A percentile compares a stretch with the other conserved stretches of the same genome.
Conservation (phyloP, 2,888 invertebrate species). For the Drosophila nigritarsus region DNA sequence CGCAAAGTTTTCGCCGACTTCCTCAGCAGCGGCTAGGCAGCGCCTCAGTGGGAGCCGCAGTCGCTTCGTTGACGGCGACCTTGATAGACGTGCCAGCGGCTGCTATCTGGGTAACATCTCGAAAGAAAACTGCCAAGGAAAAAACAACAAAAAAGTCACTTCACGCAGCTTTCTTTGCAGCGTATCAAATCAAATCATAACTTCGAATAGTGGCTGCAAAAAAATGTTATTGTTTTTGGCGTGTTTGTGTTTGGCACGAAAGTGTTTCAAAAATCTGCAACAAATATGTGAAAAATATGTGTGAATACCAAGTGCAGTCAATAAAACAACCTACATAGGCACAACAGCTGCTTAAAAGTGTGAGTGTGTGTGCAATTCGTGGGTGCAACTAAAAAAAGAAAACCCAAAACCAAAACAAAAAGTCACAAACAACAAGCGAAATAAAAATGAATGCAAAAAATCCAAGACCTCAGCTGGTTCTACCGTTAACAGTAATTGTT, state of each 20-base stretch:
- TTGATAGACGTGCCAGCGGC: slow-evolving; percentile 85
- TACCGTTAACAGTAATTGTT: slow-evolving; percentile 44
- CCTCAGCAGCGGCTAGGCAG: slow-evolving; percentile 55
- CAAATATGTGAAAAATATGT: slow-evolving; percentile 51
- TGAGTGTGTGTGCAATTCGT: slow-evolving; percentile 13
- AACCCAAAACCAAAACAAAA: slow-evolving; percentile 15
- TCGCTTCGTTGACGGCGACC: slow-evolving; percentile 85
- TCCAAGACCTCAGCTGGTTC: slow-evolving; percentile 22
- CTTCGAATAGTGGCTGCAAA: slow-evolving; percentile 12
- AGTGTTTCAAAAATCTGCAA: slow-evolving; percentile 63
- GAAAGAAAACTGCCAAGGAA: slow-evolving; percentile 1
- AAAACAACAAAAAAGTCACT: slow-evolving; percentile 17
- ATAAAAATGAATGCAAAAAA: slow-evolving; percentile 34
- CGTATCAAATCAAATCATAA: slow-evolving; percentile 21
- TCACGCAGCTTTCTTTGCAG: slow-evolving; percentile 57
- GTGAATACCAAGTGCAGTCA: slow-evolving; percentile 38
- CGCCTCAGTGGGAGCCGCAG: slow-evolving; percentile 51
- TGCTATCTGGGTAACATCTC: slow-evolving; percentile 33
- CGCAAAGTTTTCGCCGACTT: slow-evolving; percentile 53
- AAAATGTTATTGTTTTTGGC: slow-evolving; percentile 48
- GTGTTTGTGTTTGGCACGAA: slow-evolving; percentile 55
- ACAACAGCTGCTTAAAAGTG: slow-evolving; percentile 8
- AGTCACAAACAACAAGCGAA: slow-evolving; percentile 7
- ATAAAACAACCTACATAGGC: slow-evolving; percentile 28
- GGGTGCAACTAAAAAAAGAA: slow-evolving; percentile 4